Conservation (phyloP, 2,113 vertebrate genomes). For the Henicopernis longicauda region DNA sequence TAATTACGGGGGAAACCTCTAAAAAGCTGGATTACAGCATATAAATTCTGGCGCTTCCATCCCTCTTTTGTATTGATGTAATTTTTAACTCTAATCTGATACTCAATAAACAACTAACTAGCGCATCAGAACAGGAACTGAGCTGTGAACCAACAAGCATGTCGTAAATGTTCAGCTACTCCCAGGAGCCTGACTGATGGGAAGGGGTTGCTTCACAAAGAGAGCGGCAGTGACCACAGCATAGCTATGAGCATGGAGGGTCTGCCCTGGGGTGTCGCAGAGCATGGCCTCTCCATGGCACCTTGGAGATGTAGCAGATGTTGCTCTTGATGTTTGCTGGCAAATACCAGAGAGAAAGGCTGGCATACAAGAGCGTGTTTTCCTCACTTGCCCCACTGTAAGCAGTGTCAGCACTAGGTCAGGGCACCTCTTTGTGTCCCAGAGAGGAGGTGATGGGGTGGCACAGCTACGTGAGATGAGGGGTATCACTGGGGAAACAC, state of each 20-base stretch:
- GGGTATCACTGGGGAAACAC: not conserved
- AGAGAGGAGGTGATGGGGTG: not conserved
- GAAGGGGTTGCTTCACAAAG: not conserved
- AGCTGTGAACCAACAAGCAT: not conserved
- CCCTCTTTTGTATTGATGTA: not conserved
- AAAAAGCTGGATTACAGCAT: not conserved
- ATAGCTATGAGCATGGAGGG: not conserved
- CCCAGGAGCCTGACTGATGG: not conserved
- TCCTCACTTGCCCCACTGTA: not conserved
- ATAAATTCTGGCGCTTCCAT: not conserved
- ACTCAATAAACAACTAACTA: not conserved
- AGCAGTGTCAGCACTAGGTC: not conserved
- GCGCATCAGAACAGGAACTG: not conserved
- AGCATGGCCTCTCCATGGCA: not conserved
- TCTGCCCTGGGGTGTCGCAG: not conserved
- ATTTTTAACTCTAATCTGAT: not conserved
- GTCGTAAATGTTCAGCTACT: rapidly evolving
- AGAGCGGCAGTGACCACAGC: not conserved
- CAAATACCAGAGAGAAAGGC: not conserved
- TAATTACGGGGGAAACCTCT: not conserved
- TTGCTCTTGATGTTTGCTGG: not conserved
- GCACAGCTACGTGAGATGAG: not conserved
- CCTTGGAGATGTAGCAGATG: not conserved
- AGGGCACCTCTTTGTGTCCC: not conserved
- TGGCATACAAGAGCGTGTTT: not conserved